These are phyloP conservation scores for Labia minor DNA, from an alignment of 2,888 invertebrate genomes.

Conservation along the genomic window DNA sequence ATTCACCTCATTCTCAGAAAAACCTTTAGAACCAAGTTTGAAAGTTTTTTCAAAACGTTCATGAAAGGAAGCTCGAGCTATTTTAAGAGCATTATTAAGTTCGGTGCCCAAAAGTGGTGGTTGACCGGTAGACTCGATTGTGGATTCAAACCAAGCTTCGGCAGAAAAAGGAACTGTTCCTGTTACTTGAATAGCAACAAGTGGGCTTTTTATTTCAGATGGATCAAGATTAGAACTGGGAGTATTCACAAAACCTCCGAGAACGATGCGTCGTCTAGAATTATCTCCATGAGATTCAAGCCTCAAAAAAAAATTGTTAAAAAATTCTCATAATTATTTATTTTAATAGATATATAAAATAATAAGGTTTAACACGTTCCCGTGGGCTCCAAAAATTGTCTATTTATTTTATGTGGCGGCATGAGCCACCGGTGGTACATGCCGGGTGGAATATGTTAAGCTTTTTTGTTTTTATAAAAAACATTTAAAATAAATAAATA, in stretches of 20 bases:
- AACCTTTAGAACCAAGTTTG: constrained; percentile 57
- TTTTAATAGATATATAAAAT: too few relatives aligned
- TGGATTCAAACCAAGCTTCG: constrained; percentile 75
- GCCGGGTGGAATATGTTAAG: background rate
- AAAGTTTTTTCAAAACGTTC: constrained; percentile 73
- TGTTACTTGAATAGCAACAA: constrained; percentile 43
- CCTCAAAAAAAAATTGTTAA: background rate
- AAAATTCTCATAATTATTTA: too few relatives aligned
- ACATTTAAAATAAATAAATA: too few relatives aligned
- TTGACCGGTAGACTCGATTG: constrained; percentile 46
- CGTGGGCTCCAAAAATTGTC: too few relatives aligned
- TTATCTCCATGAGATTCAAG: constrained; percentile 2
- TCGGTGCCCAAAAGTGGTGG: constrained; percentile 47
- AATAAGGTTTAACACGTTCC: too few relatives aligned
- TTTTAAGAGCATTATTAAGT: constrained; percentile 53
- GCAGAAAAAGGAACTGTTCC: constrained; percentile 68
- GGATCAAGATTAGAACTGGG: background rate
- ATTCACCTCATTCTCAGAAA: constrained; percentile 28
- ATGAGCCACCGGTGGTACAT: too few relatives aligned
- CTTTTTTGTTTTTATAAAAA: too few relatives aligned
- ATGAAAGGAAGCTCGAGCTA: constrained; percentile 54
- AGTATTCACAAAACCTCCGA: background rate
- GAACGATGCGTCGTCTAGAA: background rate
- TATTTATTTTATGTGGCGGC: too few relatives aligned
- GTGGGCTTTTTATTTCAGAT: constrained; percentile 25